Conservation (phyloP, 2,797 vertebrate genomes). For the Anniella stebbinsi region DNA sequence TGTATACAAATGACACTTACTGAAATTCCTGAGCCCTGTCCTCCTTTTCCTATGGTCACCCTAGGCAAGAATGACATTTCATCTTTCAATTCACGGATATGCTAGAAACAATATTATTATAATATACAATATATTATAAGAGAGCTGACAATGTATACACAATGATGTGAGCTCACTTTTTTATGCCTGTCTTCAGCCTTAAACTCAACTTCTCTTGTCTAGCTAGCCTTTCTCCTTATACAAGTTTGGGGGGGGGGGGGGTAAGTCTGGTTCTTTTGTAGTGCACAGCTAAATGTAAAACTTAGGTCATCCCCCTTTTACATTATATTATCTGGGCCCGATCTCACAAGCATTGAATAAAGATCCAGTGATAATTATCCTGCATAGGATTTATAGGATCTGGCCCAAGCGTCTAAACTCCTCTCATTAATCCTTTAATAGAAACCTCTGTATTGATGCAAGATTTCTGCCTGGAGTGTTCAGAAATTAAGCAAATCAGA, state of each 20-base stretch:
- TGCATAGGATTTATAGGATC: constrained; percentile 53
- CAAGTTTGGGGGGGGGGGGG: constrained; percentile 32
- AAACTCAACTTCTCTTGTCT: neutral
- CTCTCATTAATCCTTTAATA: constrained; percentile 73
- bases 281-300: constrained; percentile 55
- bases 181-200: neutral
- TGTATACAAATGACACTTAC: no score
- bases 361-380: constrained; percentile 64
- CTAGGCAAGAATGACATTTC: neutral
- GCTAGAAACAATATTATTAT: neutral
- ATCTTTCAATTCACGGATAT: neutral
- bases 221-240: constrained; percentile 2
- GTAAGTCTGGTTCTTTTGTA: constrained; percentile 48
- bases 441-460: constrained; percentile 66
- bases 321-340: constrained; percentile 59
- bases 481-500: constrained; percentile 75
- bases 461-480: constrained; percentile 72
- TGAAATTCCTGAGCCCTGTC: no score
- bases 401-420: constrained; percentile 71
- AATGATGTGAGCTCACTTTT: neutral
- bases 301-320: constrained; percentile 60
- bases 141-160: neutral
- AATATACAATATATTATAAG: neutral
- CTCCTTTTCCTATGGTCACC: no score
- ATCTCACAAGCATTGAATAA: constrained; percentile 62